Percentiles rank a stretch among this genome's conserved stretches.
These are phyloP conservation scores for Prunella fulvescens DNA, from an alignment of 2,113 vertebrate species.

Conservation along the genomic window DNA sequence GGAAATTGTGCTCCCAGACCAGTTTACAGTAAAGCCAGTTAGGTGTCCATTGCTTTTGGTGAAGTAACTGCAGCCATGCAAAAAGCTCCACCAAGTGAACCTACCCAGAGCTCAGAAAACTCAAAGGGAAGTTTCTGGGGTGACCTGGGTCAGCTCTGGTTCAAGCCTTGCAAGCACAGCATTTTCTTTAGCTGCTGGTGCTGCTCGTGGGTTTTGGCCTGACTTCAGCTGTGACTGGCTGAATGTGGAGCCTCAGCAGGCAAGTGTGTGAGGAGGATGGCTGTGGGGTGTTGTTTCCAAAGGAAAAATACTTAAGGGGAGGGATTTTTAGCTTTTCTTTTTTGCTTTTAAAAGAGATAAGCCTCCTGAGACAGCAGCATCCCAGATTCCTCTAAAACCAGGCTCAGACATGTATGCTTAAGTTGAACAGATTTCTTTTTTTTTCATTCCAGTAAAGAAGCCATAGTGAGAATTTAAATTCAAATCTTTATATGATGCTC, in stretches of 20 bases:
- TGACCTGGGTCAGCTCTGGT: neutral
- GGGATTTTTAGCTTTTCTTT: neutral
- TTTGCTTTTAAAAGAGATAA: neutral
- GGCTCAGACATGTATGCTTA: neutral
- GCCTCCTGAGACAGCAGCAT: neutral
- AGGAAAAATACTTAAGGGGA: neutral
- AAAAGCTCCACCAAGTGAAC: neutral
- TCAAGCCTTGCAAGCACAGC: neutral
- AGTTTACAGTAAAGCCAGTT: neutral
- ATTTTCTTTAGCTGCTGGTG: neutral
- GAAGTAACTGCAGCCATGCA: neutral
- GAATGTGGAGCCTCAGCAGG: neutral
- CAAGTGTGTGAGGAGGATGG: neutral
- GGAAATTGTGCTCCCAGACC: neutral
- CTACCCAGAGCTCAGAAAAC: neutral
- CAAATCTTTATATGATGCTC: neutral
- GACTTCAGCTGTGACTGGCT: neutral
- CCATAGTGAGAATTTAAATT: neutral
- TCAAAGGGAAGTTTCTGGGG: neutral
- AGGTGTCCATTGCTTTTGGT: neutral
- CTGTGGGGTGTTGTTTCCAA: conserved; percentile 5
- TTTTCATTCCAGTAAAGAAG: neutral
- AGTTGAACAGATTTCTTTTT: neutral
- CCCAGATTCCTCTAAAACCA: neutral
- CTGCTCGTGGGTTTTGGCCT: neutral